phyloP scores from a whole-genome alignment of 2,797 vertebrate genomes.

The Gymnodraco acuticeps region DNA sequence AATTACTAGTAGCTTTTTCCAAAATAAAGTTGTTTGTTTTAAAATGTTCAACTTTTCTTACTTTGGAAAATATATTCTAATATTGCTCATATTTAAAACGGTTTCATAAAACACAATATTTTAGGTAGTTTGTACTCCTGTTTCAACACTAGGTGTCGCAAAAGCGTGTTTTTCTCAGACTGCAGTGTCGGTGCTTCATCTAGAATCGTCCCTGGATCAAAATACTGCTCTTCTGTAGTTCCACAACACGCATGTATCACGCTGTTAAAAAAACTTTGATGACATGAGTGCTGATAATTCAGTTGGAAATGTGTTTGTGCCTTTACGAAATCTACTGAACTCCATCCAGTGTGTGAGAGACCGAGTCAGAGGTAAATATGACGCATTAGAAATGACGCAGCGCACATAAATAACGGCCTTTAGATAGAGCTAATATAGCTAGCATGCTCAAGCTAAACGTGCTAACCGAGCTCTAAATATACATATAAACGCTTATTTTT shows the following conservation, averaged over 20 bases:
- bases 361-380: constrained; percentile 77
- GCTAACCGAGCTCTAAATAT: neutral
- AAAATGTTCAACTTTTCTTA: no score
- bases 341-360: constrained; percentile 78
- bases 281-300: constrained; percentile 75
- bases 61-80: no score
- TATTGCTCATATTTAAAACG: no score
- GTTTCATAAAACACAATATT: no score
- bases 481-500: no score
- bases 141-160: constrained; percentile 14
- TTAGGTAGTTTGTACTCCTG: accelerated
- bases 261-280: neutral
- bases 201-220: constrained; percentile 26
- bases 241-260: constrained; percentile 59
- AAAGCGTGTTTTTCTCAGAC: neutral
- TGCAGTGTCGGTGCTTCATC: neutral
- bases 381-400: neutral
- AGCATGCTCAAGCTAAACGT: neutral
- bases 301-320: constrained; percentile 51
- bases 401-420: neutral
- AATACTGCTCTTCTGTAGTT: constrained; percentile 26
- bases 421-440: neutral
- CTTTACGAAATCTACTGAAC: constrained; percentile 80
- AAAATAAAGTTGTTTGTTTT: no score
- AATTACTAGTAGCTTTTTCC: no score